Conservation (phyloP, 2,113 vertebrate genomes). For the Neogale vison region DNA sequence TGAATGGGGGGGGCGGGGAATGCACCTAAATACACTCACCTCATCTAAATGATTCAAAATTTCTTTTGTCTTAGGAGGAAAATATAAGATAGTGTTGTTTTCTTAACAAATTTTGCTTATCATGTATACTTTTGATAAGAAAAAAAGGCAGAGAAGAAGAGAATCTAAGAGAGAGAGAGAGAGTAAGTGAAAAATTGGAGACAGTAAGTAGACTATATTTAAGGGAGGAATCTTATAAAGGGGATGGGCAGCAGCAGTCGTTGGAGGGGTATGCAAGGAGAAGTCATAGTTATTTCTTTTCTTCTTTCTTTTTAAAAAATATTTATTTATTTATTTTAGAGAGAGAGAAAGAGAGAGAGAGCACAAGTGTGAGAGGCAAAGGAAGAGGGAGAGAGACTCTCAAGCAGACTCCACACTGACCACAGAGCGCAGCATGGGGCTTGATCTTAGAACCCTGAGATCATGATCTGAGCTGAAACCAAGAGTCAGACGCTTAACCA, state of each 20-base stretch:
- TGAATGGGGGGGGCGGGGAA: not conserved
- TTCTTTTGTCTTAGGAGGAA: not conserved
- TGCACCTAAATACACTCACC: not conserved
- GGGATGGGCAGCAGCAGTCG: not conserved
- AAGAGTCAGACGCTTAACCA: not conserved
- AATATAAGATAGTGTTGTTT: not conserved
- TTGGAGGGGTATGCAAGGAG: not conserved
- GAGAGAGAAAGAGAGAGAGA: not conserved
- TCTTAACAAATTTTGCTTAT: not conserved
- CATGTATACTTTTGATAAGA: not conserved
- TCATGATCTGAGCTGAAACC: not conserved
- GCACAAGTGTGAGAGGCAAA: not conserved
- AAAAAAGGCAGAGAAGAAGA: not conserved
- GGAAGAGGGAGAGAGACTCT: not conserved
- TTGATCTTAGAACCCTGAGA: not conserved
- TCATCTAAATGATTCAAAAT: not conserved
- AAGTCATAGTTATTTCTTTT: not conserved
- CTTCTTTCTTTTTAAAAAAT: no score
- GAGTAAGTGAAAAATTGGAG: not conserved
- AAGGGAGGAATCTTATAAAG: not conserved
- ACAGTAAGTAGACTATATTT: not conserved
- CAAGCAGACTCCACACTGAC: not conserved
- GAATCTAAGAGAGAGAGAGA: not conserved
- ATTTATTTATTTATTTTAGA: not conserved
- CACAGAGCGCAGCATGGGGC: not conserved